phyloP scores from a whole-genome alignment of 2,888 invertebrate species.

The Zygothrica quintamaculata region DNA sequence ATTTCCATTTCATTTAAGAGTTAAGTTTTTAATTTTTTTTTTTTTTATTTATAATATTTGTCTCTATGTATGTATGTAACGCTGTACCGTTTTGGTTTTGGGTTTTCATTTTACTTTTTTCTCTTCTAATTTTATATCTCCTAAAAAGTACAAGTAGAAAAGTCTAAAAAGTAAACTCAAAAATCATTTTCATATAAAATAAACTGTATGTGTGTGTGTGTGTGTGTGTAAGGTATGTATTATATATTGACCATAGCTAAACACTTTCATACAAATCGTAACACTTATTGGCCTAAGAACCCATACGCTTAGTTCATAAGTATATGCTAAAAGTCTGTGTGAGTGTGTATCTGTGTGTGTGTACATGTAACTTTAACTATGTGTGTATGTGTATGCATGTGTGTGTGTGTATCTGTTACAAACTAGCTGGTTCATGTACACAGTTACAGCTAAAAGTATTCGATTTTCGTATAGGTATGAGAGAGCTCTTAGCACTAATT shows the following conservation, averaged over 20 bases:
- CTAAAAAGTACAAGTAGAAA: conserved; percentile 69
- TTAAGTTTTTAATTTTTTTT: conserved; percentile 25
- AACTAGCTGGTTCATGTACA: conserved; percentile 30
- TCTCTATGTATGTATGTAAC: conserved; percentile 58
- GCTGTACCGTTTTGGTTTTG: conserved; percentile 44
- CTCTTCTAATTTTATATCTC: conserved; percentile 51
- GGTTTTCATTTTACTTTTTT: too few species aligned
- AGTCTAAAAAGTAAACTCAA: conserved; percentile 54
- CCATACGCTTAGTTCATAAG: conserved; percentile 66
- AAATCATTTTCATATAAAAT: conserved; percentile 24
- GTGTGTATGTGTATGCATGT: conserved; percentile 38
- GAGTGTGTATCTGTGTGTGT: conserved; percentile 34
- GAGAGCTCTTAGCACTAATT: conserved; percentile 33
- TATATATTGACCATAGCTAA: conserved; percentile 27
- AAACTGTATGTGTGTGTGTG: conserved; percentile 25
- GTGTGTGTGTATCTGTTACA: conserved; percentile 20
- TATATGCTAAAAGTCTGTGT: conserved; percentile 45
- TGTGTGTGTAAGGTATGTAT: conserved; percentile 33
- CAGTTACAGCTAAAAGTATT: conserved; percentile 54
- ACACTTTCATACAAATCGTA: conserved; percentile 54
- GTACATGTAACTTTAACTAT: conserved; percentile 33
- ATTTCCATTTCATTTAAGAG: conserved; percentile 19
- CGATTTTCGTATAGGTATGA: conserved; percentile 4
- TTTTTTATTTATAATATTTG: conserved; percentile 22
- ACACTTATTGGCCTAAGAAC: conserved; percentile 73